Percentiles rank a stretch among this genome's conserved stretches.
phyloP scores from a whole-genome alignment of 2,113 vertebrate genomes.

The Sceloporus undulatus region DNA sequence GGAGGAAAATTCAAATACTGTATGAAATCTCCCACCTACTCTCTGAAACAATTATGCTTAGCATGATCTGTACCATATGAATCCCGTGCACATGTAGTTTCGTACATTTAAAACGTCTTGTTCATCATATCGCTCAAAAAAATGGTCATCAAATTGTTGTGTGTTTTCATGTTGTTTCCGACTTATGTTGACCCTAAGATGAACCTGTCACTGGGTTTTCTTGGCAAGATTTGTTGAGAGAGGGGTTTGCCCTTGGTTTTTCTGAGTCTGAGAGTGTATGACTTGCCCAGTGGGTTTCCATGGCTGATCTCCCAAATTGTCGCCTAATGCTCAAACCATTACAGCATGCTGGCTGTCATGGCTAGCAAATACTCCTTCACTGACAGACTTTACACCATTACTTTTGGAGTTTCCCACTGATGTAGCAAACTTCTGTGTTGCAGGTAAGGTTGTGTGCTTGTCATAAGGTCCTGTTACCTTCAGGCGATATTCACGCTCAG shows the following conservation, averaged over 20 bases:
- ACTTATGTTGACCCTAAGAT: too few relatives aligned
- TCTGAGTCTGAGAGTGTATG: too few relatives aligned
- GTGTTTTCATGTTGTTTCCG: too few relatives aligned
- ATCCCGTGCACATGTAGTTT: not conserved
- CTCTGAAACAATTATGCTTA: not conserved
- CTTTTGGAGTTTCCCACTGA: not conserved
- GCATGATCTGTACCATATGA: not conserved
- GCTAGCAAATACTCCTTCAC: not conserved
- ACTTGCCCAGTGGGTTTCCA: too few relatives aligned
- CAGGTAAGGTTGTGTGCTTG: not conserved
- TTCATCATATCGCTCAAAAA: not conserved
- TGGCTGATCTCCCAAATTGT: too few relatives aligned
- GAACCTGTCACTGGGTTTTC: too few relatives aligned
- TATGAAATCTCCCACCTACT: not conserved
- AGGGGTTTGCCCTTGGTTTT: too few relatives aligned
- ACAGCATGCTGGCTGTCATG: not conserved
- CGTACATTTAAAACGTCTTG: too few relatives aligned
- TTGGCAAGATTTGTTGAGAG: too few relatives aligned
- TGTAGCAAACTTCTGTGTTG: too few relatives aligned
- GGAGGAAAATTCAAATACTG: not conserved
- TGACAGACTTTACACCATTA: not conserved
- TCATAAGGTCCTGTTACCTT: conserved; percentile 63
- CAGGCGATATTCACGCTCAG: conserved; percentile 62
- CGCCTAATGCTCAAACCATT: too few relatives aligned
- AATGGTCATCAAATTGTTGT: too few relatives aligned